Evolutionary conservation across 2,888 invertebrate genomes (phyloP).

Genomic region (Chymomyza fuscimana): DNA sequence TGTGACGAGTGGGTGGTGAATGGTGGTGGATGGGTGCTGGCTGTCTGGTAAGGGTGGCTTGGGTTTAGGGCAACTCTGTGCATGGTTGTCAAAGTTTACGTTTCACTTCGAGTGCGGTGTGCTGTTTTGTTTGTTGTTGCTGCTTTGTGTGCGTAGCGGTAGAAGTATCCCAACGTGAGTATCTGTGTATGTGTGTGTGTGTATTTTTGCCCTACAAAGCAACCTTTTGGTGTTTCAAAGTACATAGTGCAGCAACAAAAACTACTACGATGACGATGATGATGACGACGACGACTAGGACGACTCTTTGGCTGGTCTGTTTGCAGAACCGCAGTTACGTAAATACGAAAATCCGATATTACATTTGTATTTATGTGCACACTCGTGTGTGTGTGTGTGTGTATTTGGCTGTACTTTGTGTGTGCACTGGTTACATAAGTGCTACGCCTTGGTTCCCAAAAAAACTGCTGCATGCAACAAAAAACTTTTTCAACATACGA

Average conservation of each 20-base stretch:
- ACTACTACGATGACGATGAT: conserved; percentile 31
- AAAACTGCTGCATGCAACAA: conserved; percentile 34
- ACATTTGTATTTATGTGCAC: conserved; percentile 46
- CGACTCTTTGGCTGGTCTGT: conserved; percentile 40
- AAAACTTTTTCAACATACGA: conserved; percentile 56
- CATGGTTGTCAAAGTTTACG: conserved; percentile 72
- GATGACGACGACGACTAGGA: conserved; percentile 14
- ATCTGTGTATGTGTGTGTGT: conserved; percentile 24
- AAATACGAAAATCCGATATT: conserved; percentile 73
- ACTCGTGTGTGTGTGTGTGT: conserved; percentile 14
- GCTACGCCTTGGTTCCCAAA: conserved; percentile 61
- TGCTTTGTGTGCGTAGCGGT: conserved; percentile 31
- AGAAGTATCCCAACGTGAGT: conserved; percentile 20
- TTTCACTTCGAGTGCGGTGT: conserved; percentile 68
- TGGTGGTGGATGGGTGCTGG: neutral
- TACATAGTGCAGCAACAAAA: conserved; percentile 57
- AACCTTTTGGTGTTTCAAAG: conserved; percentile 66
- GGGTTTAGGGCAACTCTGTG: conserved; percentile 7
- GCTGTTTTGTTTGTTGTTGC: conserved; percentile 48
- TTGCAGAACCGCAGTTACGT: conserved; percentile 63
- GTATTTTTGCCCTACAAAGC: conserved; percentile 27
- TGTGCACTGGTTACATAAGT: conserved; percentile 62
- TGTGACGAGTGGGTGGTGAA: neutral
- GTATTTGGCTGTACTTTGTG: conserved; percentile 12
- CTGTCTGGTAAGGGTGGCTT: neutral